Percentiles rank a stretch among this genome's conserved stretches.
Conservation (phyloP, 2,113 vertebrate genomes). For the Mastomys natalensis region DNA sequence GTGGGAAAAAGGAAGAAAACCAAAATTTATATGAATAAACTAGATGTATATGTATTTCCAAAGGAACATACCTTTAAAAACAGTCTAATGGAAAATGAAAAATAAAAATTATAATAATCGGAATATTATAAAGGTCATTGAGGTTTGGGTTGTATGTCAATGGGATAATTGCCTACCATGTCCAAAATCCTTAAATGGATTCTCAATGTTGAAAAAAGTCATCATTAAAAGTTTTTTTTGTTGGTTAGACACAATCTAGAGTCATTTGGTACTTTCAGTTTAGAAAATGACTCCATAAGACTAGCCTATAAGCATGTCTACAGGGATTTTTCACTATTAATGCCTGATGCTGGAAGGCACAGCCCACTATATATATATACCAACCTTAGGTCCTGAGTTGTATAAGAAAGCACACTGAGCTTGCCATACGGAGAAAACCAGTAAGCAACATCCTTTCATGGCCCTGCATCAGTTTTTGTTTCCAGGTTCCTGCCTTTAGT, state of each 20-base stretch:
- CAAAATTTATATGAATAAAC: constrained; percentile 38
- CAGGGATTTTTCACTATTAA: background rate
- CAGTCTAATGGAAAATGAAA: background rate
- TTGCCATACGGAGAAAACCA: background rate
- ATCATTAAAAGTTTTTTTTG: background rate
- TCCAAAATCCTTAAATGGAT: background rate
- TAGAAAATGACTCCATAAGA: background rate
- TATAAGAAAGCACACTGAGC: background rate
- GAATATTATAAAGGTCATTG: background rate
- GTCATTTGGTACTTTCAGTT: background rate
- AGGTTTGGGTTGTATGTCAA: background rate
- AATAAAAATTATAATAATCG: background rate
- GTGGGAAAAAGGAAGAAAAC: constrained; percentile 36
- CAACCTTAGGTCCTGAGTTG: background rate
- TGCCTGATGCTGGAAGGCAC: background rate
- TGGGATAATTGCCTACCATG: background rate
- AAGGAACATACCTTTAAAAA: background rate
- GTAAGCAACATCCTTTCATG: background rate
- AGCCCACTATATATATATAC: background rate
- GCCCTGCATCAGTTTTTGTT: background rate
- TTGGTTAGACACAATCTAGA: background rate
- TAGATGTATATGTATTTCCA: background rate
- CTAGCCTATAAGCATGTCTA: background rate
- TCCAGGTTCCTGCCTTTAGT: background rate
- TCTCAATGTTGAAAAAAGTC: background rate